Evolutionary conservation across 1,140 invertebrate species (phyloP).

Genomic region (Heliconius nattereri): DNA sequence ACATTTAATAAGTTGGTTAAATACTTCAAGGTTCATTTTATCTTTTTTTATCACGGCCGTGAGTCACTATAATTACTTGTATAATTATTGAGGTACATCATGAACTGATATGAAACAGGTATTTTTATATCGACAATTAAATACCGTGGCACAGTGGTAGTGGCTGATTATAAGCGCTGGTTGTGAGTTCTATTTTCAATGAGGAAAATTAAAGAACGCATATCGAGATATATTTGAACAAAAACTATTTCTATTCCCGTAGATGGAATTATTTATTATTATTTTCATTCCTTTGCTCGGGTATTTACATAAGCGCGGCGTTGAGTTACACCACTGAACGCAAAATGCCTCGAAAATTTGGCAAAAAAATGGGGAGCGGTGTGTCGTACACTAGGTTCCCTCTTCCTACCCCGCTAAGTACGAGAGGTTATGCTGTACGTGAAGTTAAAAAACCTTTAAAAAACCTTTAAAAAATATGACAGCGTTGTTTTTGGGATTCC

Average conservation of each 20-base stretch:
- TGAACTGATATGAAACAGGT: neutral
- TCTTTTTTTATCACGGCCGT: constrained; percentile 1
- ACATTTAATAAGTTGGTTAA: neutral
- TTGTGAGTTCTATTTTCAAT: neutral
- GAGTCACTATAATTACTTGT: constrained; percentile 11
- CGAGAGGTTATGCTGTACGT: too few species aligned
- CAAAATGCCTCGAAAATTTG: too few species aligned
- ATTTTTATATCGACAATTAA: neutral
- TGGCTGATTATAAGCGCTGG: neutral
- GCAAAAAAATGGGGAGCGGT: neutral
- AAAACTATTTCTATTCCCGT: too few species aligned
- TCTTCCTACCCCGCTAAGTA: neutral
- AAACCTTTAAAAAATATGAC: neutral
- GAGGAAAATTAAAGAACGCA: too few species aligned
- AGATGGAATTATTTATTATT: too few species aligned
- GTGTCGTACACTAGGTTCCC: neutral
- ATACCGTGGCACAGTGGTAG: neutral
- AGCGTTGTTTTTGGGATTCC: neutral
- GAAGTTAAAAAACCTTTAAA: too few species aligned
- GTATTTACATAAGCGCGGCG: too few species aligned
- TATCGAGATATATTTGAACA: too few species aligned
- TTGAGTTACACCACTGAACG: too few species aligned
- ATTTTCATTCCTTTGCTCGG: too few species aligned
- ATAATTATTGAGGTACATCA: neutral
- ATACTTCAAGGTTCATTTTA: neutral